Evolutionary conservation across 2,113 vertebrate species (phyloP).

Genomic region (Prunella himalayana): DNA sequence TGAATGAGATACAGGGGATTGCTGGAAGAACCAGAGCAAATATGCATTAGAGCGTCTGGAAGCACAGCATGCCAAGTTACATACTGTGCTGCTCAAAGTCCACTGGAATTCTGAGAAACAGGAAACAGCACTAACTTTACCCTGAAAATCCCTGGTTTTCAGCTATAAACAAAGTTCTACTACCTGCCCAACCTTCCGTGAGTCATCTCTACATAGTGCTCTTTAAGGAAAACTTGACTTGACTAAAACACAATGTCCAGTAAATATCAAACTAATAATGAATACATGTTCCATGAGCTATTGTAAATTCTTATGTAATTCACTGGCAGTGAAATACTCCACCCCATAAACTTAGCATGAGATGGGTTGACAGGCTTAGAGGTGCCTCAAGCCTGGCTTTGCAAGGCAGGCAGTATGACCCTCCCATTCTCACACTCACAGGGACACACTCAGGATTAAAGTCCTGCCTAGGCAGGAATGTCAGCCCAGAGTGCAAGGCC

Average conservation of each 20-base stretch:
- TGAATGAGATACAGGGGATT: neutral
- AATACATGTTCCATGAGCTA: neutral
- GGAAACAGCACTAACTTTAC: neutral
- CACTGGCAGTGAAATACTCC: neutral
- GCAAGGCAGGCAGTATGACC: neutral
- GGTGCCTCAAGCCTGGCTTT: neutral
- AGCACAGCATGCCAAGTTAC: constrained; percentile 5
- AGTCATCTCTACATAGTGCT: neutral
- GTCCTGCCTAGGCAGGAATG: neutral
- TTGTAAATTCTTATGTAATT: neutral
- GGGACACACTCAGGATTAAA: neutral
- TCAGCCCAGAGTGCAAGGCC: neutral
- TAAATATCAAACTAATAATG: neutral
- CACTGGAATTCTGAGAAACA: constrained; percentile 19
- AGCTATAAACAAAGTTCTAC: neutral
- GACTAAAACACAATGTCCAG: neutral
- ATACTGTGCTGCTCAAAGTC: neutral
- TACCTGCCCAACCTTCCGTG: neutral
- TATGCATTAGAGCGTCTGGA: neutral
- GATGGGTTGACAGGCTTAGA: neutral
- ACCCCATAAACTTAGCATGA: neutral
- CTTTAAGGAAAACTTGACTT: neutral
- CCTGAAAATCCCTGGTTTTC: neutral
- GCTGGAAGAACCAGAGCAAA: neutral
- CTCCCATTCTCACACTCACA: neutral